Percentiles rank a stretch among this genome's conserved stretches.
Conservation (phyloP, 2,113 vertebrate genomes). For the Connochaetes taurinus region DNA sequence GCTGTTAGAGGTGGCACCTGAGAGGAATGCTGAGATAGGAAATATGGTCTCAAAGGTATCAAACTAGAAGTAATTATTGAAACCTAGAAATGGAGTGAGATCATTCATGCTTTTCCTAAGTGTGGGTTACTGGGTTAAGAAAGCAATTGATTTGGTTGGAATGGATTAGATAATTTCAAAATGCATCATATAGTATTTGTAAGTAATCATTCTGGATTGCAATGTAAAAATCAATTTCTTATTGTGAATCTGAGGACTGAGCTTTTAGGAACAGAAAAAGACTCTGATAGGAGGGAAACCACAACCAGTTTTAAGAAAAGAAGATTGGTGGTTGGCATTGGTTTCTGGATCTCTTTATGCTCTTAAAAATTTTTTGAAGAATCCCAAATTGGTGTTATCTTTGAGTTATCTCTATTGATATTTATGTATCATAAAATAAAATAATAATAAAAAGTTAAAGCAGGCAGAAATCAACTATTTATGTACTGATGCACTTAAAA, state of each 20-base stretch:
- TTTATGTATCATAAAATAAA: neutral
- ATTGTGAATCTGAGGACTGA: constrained; percentile 4
- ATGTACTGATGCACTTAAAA: neutral
- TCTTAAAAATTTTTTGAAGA: neutral
- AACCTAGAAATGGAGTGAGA: neutral
- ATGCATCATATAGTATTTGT: neutral
- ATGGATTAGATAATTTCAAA: constrained; percentile 39
- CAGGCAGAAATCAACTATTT: neutral
- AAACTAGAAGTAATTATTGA: neutral
- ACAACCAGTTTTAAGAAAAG: constrained; percentile 3
- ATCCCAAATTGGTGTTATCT: neutral
- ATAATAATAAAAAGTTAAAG: neutral
- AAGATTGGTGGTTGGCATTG: neutral
- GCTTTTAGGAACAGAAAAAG: constrained; percentile 17
- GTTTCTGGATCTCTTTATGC: neutral
- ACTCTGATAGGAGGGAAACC: neutral
- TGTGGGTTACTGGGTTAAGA: constrained; percentile 9
- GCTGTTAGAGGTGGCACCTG: neutral
- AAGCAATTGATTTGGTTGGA: constrained; percentile 17
- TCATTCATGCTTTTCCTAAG: neutral
- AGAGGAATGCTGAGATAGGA: neutral
- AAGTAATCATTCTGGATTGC: constrained; percentile 17
- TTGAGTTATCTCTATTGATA: constrained; percentile 3
- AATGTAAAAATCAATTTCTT: constrained; percentile 33
- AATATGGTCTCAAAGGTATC: neutral